These are phyloP conservation scores for Megaceryle torquata DNA, from an alignment of 2,113 vertebrate species.

Conservation along the genomic window DNA sequence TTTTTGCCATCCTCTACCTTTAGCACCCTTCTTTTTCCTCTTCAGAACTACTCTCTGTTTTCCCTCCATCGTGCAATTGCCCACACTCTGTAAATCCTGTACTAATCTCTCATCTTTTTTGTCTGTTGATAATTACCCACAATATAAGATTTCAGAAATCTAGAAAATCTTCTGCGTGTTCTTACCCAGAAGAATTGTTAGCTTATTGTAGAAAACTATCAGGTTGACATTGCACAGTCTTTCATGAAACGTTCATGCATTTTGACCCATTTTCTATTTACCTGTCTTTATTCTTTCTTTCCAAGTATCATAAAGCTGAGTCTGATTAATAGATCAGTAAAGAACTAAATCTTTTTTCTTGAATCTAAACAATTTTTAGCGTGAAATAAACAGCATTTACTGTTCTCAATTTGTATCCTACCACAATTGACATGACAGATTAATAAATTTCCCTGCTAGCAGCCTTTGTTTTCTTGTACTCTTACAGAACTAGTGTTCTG, in stretches of 20 bases:
- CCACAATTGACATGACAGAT: background rate
- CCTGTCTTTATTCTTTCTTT: background rate
- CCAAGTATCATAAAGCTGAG: background rate
- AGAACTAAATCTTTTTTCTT: background rate
- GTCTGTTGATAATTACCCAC: background rate
- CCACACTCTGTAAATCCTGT: background rate
- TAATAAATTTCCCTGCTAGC: background rate
- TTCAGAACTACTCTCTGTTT: background rate
- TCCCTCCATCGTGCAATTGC: background rate
- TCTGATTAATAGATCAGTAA: background rate
- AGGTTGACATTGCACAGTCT: background rate
- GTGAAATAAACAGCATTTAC: background rate
- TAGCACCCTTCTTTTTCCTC: background rate
- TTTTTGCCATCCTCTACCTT: background rate
- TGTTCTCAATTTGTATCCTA: slow-evolving; percentile 1
- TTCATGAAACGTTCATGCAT: background rate
- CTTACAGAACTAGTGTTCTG: slow-evolving; percentile 7
- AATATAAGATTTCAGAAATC: background rate
- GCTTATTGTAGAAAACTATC: background rate
- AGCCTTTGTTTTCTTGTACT: slow-evolving; percentile 25
- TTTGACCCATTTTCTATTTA: background rate
- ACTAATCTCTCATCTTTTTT: background rate
- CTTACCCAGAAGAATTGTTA: background rate
- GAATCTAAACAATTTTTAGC: background rate
- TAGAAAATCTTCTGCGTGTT: background rate